Evolutionary conservation across 2,888 invertebrate genomes (phyloP), one percentile per base, ranked within the genome.

Genomic region (Synanthedon vespiformis): DNA sequence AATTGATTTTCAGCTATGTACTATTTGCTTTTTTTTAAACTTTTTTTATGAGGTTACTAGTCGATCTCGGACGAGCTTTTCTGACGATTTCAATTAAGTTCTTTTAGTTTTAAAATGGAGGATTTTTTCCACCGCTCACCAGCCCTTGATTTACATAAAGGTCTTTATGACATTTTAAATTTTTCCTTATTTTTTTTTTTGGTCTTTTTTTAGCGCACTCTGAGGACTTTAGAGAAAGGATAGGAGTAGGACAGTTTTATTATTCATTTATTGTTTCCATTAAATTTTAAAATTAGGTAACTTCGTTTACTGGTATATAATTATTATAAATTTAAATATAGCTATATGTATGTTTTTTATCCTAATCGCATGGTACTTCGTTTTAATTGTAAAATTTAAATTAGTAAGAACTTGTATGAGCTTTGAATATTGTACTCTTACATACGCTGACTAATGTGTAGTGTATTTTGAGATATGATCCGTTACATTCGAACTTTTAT

Each of bases 231-330:
- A 55, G 52, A 54, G 22, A 52, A 61, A 58, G 64, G 65, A 65
- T 65, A 65, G 59, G 60, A 63, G 61, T 64, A 58, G 70, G 68
- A 63, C 68, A 67, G 84, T 86, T 87, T 87, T 86, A 85, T 86
- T 86, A 84, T 86, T 77, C 86, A 86, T 81, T 86, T 87, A 85
- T 87, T 86, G 77, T 84, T 83, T 85, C 78, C 64, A 76, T 79
- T 62, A 67, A 74, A 74, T 75, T 69, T 74, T 69, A 49, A 52
- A 50, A 50, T 44, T 57, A 55, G 54, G 58, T 34, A 34, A 58
- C 54, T 58, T 63, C 67, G 68, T 76, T 68, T 74, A 79, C 65
- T 68, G 68, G 59, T 74, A 74, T 73, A 66, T 77, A 72, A 10
- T 34, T 34, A 34, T 10, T 73, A 69, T 68, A 66, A 77, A 72